These are phyloP conservation scores for Dermochelys coriacea DNA, from an alignment of 2,797 vertebrate genomes.

Conservation along the genomic window DNA sequence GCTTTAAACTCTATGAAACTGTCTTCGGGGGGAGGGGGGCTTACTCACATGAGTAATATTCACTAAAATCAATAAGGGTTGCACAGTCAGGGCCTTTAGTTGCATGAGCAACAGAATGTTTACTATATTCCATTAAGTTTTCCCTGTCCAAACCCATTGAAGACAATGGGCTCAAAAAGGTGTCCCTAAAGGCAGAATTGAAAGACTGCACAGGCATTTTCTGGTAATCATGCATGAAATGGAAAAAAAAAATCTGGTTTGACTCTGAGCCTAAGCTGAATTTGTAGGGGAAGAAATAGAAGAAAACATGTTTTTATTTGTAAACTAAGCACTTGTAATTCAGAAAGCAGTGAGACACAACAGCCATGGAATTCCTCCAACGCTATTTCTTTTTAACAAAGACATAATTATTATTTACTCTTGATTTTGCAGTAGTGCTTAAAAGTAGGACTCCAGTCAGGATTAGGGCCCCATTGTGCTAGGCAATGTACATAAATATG, in stretches of 20 bases:
- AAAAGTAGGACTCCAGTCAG: not conserved
- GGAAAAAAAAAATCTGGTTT: not conserved
- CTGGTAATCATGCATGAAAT: not conserved
- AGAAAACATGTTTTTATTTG: not conserved
- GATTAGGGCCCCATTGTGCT: not conserved
- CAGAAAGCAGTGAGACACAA: not conserved
- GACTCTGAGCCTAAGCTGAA: not conserved
- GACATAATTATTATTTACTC: not conserved
- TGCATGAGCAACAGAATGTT: not conserved
- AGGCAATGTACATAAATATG: not conserved
- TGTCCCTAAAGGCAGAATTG: not conserved
- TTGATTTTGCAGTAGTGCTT: not conserved
- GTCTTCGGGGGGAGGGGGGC: not conserved
- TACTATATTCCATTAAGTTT: too few relatives aligned
- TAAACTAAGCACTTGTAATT: not conserved
- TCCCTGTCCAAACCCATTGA: not conserved
- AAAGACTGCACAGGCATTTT: not conserved
- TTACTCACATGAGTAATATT: not conserved
- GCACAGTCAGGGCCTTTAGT: not conserved
- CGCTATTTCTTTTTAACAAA: not conserved
- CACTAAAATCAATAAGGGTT: not conserved
- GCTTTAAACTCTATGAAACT: not conserved
- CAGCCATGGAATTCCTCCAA: not conserved
- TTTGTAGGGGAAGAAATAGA: not conserved
- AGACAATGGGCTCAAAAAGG: not conserved